These are phyloP conservation scores for Sminthurides bifidus DNA, from an alignment of 1,140 invertebrate genomes.

Conservation along the genomic window DNA sequence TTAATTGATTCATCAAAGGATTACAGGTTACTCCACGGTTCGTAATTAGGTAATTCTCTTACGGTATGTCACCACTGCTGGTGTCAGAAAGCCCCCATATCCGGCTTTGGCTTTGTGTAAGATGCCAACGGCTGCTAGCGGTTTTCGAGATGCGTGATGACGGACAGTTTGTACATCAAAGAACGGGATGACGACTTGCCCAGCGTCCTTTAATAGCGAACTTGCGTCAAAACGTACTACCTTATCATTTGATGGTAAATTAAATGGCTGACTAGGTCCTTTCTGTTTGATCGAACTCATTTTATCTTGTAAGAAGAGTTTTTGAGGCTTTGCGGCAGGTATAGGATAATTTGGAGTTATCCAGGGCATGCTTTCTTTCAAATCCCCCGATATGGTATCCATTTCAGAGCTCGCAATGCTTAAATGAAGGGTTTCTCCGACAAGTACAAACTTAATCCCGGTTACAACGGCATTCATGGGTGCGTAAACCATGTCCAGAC, in stretches of 20 bases:
- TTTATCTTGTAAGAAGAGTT: constrained; percentile 2
- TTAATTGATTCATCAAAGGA: too few species aligned
- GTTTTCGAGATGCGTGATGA: background rate
- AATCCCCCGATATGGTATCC: background rate
- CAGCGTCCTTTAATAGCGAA: constrained; percentile 10
- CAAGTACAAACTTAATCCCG: constrained; percentile 5
- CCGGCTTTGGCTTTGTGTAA: constrained; percentile 13
- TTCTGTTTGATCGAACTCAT: constrained; percentile 1
- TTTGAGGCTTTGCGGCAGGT: background rate
- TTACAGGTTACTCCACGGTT: too few species aligned
- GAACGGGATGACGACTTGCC: constrained; percentile 16
- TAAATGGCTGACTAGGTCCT: constrained; percentile 13
- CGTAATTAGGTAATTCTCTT: too few species aligned
- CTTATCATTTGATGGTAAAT: constrained; percentile 2
- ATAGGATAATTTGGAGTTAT: background rate
- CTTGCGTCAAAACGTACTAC: constrained; percentile 14
- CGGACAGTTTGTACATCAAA: constrained; percentile 13
- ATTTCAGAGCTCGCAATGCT: background rate
- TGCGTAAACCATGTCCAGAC: constrained; percentile 10
- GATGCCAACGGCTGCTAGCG: constrained; percentile 7
- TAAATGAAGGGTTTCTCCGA: background rate
- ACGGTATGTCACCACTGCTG: background rate
- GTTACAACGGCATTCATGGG: constrained; percentile 3
- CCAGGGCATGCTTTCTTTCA: background rate
- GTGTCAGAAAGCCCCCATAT: constrained; percentile 14